Conservation (phyloP, 2,113 vertebrate species). For the Hippocampus zosterae region DNA sequence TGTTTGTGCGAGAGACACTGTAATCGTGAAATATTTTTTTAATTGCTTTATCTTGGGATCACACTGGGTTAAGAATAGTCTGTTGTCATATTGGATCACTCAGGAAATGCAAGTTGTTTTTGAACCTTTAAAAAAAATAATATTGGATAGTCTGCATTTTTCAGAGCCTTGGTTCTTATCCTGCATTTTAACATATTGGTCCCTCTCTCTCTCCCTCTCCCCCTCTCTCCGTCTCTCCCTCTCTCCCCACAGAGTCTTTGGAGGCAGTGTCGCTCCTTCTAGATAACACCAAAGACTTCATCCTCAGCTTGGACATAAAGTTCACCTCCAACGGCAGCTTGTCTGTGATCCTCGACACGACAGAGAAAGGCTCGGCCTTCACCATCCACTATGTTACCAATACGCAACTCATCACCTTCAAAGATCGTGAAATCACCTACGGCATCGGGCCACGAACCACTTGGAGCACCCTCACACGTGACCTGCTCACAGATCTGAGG, state of each 20-base stretch:
- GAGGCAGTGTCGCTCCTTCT: conserved; percentile 87
- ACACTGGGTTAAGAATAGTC: conserved; percentile 38
- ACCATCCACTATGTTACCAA: conserved; percentile 87
- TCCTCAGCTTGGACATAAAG: conserved; percentile 90
- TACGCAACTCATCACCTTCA: conserved; percentile 84
- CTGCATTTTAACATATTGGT: neutral
- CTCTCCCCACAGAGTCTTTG: conserved; percentile 73
- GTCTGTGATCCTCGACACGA: conserved; percentile 89
- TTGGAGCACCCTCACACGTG: conserved; percentile 93
- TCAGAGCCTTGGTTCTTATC: neutral
- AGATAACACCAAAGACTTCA: conserved; percentile 90
- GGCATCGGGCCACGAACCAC: conserved; percentile 80
- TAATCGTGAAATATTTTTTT: conserved; percentile 1
- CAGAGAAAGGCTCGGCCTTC: conserved; percentile 86
- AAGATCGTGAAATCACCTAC: conserved; percentile 85
- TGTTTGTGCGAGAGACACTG: neutral
- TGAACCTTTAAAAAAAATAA: neutral
- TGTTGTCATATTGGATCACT: conserved; percentile 11
- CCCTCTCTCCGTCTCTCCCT: too few relatives aligned
- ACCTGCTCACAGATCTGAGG: conserved; percentile 90
- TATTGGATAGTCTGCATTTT: neutral
- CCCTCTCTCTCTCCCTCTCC: neutral
- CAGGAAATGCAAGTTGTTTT: neutral
- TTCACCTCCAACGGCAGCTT: conserved; percentile 87
- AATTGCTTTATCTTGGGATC: neutral